phyloP scores from a whole-genome alignment of 2,888 invertebrate genomes.

The Rhaphigaster nebulosa region DNA sequence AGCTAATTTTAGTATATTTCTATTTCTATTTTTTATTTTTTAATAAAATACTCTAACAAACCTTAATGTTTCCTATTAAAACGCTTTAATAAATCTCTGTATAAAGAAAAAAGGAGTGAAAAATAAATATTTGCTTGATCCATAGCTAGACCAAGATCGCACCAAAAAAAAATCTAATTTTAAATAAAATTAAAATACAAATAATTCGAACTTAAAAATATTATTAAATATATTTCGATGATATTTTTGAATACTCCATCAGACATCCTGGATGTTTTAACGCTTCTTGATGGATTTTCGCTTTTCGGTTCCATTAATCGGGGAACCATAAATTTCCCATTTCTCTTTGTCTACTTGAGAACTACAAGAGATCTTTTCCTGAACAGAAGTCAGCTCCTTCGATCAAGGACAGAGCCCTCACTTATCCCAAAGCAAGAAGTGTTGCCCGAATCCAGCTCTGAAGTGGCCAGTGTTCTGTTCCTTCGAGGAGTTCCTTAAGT shows the following conservation, averaged over 20 bases:
- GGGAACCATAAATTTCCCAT: not conserved
- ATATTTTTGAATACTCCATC: not conserved
- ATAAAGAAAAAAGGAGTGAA: too few relatives aligned
- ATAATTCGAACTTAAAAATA: not conserved
- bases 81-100: too few relatives aligned
- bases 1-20: too few relatives aligned
- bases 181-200: too few relatives aligned
- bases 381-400: not conserved
- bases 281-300: not conserved
- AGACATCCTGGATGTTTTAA: not conserved
- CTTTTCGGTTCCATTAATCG: not conserved
- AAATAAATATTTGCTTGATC: too few relatives aligned
- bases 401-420: slow-evolving; percentile 10
- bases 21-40: too few relatives aligned
- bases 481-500: slow-evolving; percentile 35
- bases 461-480: slow-evolving; percentile 52
- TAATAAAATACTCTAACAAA: too few relatives aligned
- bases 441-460: slow-evolving; percentile 41
- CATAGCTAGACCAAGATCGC: too few relatives aligned
- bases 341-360: not conserved
- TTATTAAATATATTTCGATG: not conserved
- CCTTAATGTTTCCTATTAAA: too few relatives aligned
- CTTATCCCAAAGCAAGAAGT: not conserved
- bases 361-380: not conserved
- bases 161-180: too few relatives aligned